Conservation (phyloP, 2,113 vertebrate species). For the Crotalus tigris region DNA sequence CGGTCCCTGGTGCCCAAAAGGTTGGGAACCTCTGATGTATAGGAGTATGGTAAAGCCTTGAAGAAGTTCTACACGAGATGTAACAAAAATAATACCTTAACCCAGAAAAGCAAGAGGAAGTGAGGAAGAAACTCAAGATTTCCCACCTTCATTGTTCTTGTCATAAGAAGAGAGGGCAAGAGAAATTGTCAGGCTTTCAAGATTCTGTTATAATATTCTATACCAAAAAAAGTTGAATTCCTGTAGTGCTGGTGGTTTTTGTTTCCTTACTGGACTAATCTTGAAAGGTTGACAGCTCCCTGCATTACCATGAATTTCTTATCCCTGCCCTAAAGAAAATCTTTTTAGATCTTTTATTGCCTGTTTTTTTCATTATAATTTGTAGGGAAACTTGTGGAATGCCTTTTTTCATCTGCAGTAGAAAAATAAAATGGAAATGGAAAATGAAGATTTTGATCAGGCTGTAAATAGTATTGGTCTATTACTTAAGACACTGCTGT, state of each 20-base stretch:
- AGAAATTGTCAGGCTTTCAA: not conserved
- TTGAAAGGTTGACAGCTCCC: not conserved
- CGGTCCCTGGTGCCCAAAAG: no score
- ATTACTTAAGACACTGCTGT: not conserved
- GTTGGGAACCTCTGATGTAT: no score
- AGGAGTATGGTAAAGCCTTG: not conserved
- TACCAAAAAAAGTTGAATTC: not conserved
- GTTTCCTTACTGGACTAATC: not conserved
- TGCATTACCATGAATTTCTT: not conserved
- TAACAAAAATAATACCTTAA: not conserved
- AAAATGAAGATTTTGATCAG: not conserved
- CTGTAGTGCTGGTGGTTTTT: not conserved
- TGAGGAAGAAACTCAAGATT: not conserved
- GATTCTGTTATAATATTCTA: not conserved
- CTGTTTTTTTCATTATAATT: not conserved
- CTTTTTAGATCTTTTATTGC: not conserved
- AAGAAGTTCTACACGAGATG: not conserved
- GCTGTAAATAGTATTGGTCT: not conserved
- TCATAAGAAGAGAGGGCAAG: not conserved
- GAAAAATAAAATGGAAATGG: not conserved
- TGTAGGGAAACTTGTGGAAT: not conserved
- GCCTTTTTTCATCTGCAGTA: not conserved
- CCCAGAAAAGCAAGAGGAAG: not conserved
- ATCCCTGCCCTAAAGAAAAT: not conserved
- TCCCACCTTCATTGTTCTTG: not conserved